These are phyloP conservation scores for Drosophila kikkawai DNA, from an alignment of 1,140 invertebrate species.

Conservation along the genomic window DNA sequence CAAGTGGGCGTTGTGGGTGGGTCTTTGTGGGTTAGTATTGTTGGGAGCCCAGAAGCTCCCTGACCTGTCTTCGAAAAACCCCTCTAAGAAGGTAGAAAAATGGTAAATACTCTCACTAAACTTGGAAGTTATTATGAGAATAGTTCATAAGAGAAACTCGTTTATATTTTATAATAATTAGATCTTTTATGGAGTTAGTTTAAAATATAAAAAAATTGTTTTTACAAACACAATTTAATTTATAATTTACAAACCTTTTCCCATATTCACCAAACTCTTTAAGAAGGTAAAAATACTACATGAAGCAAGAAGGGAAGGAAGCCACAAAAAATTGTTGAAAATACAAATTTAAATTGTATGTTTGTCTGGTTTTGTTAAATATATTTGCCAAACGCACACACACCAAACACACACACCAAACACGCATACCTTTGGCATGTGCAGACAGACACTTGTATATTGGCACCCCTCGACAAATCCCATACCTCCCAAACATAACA, in stretches of 20 bases:
- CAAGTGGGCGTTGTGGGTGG: not conserved
- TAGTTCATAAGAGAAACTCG: too few relatives aligned
- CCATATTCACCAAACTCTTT: not conserved
- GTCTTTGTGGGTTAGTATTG: conserved; percentile 50
- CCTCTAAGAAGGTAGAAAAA: not conserved
- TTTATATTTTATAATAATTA: too few relatives aligned
- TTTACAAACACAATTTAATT: not conserved
- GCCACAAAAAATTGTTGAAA: conserved; percentile 58
- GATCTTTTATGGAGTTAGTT: too few relatives aligned
- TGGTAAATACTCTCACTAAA: conserved; percentile 7
- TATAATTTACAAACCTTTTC: not conserved
- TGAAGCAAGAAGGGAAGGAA: conserved; percentile 21
- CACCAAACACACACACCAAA: not conserved
- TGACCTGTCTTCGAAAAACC: not conserved
- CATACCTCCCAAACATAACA: not conserved
- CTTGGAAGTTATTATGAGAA: too few relatives aligned
- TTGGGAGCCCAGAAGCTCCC: conserved; percentile 45
- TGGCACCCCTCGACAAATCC: conserved; percentile 17
- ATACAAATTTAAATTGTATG: conserved; percentile 77
- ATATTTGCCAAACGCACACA: conserved; percentile 62
- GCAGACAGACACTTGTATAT: conserved; percentile 35
- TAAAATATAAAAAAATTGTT: too few relatives aligned
- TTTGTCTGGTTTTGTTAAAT: conserved; percentile 61
- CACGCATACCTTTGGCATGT: conserved; percentile 11
- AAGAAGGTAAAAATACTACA: not conserved